These are phyloP conservation scores for Drosophila pseudotalamancana DNA, from an alignment of 2,888 invertebrate species.

Conservation along the genomic window DNA sequence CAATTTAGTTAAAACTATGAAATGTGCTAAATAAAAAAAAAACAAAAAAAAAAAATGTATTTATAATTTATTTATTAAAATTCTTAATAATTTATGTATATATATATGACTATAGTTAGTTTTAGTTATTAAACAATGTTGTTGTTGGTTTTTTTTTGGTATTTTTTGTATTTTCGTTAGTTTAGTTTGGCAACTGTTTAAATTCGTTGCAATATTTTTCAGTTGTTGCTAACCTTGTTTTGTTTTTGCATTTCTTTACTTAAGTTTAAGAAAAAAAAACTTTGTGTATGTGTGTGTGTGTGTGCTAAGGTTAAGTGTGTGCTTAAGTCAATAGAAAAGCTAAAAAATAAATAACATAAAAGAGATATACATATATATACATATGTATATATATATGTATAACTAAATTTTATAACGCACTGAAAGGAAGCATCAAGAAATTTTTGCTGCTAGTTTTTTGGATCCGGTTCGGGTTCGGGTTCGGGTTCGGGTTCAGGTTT, in stretches of 20 bases:
- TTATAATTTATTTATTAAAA: constrained; percentile 56
- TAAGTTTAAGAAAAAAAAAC: constrained; percentile 69
- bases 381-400: too few relatives aligned
- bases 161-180: constrained; percentile 46
- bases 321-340: constrained; percentile 29
- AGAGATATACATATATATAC: background rate
- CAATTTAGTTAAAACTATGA: constrained; percentile 73
- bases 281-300: constrained; percentile 20
- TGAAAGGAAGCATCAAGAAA: constrained; percentile 61
- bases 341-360: constrained; percentile 11
- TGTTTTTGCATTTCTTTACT: constrained; percentile 66
- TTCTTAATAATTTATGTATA: constrained; percentile 46
- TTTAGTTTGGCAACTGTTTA: constrained; percentile 79
- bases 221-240: constrained; percentile 71
- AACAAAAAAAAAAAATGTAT: constrained; percentile 39
- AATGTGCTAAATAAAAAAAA: constrained; percentile 73
- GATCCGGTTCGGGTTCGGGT: constrained; percentile 24
- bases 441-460: constrained; percentile 41
- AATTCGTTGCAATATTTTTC: constrained; percentile 79
- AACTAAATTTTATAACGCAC: constrained; percentile 57
- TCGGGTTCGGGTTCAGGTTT: background rate
- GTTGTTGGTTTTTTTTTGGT: constrained; percentile 2
- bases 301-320: constrained; percentile 44
- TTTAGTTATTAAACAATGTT: constrained; percentile 51
- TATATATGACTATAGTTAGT: constrained; percentile 49